Evolutionary conservation across 2,113 vertebrate genomes (phyloP).

Genomic region (Tringa solitaria): DNA sequence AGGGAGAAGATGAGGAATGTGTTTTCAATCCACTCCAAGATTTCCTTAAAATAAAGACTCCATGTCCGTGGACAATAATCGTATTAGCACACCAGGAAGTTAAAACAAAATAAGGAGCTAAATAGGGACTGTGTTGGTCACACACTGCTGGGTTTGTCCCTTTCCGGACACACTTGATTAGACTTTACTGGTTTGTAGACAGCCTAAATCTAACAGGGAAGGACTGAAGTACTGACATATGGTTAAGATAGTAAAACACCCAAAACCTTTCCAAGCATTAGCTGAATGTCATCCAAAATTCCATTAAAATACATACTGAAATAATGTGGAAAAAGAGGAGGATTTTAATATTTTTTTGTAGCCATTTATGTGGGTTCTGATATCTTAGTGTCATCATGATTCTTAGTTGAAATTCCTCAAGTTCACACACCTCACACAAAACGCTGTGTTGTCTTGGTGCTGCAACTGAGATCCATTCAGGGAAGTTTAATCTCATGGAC

Average conservation of each 20-base stretch:
- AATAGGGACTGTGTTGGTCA: background rate
- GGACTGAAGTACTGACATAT: constrained; percentile 41
- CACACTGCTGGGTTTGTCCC: background rate
- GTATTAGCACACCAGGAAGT: background rate
- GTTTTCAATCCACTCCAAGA: background rate
- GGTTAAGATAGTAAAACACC: constrained; percentile 50
- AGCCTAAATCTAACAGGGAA: background rate
- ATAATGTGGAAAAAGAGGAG: constrained; percentile 17
- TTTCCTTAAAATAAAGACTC: background rate
- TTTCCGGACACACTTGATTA: background rate
- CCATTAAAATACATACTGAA: constrained; percentile 32
- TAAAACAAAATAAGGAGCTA: background rate
- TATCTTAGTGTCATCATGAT: background rate
- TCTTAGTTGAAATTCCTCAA: background rate
- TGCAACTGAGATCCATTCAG: background rate
- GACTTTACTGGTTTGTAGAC: background rate
- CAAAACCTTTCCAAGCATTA: constrained; percentile 36
- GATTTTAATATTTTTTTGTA: background rate
- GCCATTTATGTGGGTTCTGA: background rate
- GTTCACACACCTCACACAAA: background rate
- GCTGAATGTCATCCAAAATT: constrained; percentile 55
- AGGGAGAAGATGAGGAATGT: background rate
- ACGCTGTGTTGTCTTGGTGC: background rate
- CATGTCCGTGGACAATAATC: background rate
- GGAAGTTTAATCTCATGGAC: background rate